Conservation (phyloP, 2,888 invertebrate species). For the Dryobotodes eremita region DNA sequence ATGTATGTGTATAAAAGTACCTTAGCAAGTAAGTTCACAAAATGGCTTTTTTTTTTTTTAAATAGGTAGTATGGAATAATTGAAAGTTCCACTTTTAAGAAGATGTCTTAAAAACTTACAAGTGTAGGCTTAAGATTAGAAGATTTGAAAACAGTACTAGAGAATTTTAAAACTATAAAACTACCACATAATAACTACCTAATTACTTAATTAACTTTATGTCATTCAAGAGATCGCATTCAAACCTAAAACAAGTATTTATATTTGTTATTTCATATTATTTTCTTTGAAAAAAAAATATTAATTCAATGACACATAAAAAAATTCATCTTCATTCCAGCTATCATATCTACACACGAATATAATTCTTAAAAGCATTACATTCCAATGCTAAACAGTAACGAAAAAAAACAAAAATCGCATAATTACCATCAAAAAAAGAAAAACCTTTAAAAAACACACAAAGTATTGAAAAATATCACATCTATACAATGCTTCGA, state of each 20-base stretch:
- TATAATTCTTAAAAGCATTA: background rate
- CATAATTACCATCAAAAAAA: background rate
- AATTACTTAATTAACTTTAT: background rate
- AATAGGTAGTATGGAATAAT: background rate
- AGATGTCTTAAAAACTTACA: background rate
- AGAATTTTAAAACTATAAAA: background rate
- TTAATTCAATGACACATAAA: background rate
- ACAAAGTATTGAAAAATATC: background rate
- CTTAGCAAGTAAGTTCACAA: background rate
- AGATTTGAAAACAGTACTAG: background rate
- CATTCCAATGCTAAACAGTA: background rate
- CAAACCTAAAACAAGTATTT: background rate
- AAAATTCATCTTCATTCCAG: background rate
- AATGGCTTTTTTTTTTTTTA: background rate
- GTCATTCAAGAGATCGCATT: background rate
- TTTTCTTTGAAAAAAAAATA: background rate
- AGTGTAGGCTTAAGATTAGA: background rate
- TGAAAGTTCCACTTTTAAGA: background rate
- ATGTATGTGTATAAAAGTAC: too few species aligned
- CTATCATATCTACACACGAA: background rate
- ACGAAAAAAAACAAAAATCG: background rate
- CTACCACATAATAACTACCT: background rate
- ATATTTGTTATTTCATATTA: background rate
- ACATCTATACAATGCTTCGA: slow-evolving; percentile 66
- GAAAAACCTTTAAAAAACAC: background rate